phyloP scores from a whole-genome alignment of 2,888 invertebrate species.

The Sepioteuthis lessoniana region DNA sequence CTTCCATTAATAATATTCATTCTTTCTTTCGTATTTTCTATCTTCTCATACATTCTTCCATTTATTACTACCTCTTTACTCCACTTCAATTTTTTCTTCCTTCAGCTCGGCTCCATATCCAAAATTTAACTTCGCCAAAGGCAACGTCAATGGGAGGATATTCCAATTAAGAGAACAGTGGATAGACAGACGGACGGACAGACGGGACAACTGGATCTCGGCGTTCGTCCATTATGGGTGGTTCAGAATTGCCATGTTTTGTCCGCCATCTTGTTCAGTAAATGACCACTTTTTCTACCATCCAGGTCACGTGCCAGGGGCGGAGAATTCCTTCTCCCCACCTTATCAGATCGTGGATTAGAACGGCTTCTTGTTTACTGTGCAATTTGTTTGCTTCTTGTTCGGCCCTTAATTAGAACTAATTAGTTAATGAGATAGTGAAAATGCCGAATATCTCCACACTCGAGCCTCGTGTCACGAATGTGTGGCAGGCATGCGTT shows the following conservation, averaged over 20 bases:
- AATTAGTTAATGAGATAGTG: background rate
- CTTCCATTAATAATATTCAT: no score
- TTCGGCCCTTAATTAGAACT: background rate
- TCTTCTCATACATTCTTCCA: no score
- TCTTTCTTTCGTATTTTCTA: no score
- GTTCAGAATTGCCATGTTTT: background rate
- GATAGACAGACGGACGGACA: background rate
- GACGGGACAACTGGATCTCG: background rate
- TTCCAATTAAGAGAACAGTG: background rate
- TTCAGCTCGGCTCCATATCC: background rate
- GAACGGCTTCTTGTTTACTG: background rate
- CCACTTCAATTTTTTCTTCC: background rate
- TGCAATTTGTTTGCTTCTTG: background rate
- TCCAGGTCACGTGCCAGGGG: background rate
- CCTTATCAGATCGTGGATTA: background rate
- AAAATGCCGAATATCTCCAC: background rate
- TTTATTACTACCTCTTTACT: no score
- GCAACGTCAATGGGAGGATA: background rate
- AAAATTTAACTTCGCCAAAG: background rate
- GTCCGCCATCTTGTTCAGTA: background rate
- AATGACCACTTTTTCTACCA: background rate
- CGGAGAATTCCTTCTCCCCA: background rate
- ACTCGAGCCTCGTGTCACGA: background rate
- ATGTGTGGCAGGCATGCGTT: no score
- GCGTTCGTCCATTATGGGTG: background rate